Percentiles rank a stretch among this genome's conserved stretches.
Evolutionary conservation across 2,797 vertebrate species (phyloP).

Genomic region (Acanthopagrus latus): DNA sequence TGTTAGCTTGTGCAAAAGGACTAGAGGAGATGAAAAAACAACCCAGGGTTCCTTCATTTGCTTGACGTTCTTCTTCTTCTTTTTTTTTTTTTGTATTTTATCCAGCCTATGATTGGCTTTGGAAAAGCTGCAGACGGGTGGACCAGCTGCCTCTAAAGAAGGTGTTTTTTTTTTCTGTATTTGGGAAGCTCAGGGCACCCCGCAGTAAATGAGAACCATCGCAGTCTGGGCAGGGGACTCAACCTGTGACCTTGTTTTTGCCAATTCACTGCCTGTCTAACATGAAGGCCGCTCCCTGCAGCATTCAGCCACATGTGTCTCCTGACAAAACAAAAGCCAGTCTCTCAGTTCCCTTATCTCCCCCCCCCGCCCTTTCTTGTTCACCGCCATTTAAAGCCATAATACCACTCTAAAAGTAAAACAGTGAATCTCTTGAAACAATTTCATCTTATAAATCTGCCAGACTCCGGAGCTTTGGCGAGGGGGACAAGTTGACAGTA

Average conservation of each 20-base stretch:
- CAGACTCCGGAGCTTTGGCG: conserved; percentile 42
- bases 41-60: background rate
- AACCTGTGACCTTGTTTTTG: conserved; percentile 46
- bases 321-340: conserved; percentile 20
- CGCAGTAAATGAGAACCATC: conserved; percentile 45
- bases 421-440: conserved; percentile 66
- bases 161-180: conserved; percentile 11
- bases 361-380: background rate
- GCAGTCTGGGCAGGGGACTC: conserved; percentile 13
- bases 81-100: background rate
- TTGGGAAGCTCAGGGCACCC: conserved; percentile 22
- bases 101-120: background rate
- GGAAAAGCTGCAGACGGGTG: conserved; percentile 5
- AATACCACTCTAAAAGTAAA: conserved; percentile 54
- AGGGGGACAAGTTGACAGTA: conserved; percentile 70
- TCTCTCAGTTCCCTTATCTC: conserved; percentile 33
- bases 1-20: too few relatives aligned
- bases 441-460: conserved; percentile 65
- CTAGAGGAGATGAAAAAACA: too few relatives aligned
- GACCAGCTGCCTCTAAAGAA: conserved; percentile 6
- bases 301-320: conserved; percentile 17
- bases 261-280: conserved; percentile 42
- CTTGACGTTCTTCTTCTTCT: background rate
- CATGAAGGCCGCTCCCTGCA: conserved; percentile 3
- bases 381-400: conserved; percentile 50